phyloP scores from a whole-genome alignment of 2,113 vertebrate genomes.

The Actenoides hombroni region DNA sequence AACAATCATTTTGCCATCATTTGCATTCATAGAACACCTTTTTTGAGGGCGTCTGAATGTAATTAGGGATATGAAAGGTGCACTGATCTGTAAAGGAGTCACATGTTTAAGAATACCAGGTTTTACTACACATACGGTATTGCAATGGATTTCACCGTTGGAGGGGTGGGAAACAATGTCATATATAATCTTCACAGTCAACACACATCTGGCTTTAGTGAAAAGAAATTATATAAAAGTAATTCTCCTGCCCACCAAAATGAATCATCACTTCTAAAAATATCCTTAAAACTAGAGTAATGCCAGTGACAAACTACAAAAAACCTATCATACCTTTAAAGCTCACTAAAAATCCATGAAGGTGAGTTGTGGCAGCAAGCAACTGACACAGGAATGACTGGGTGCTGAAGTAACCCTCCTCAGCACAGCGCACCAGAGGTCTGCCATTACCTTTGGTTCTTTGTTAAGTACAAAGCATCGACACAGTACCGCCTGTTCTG shows the following conservation, averaged over 20 bases:
- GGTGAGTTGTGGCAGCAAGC: not conserved
- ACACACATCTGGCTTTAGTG: not conserved
- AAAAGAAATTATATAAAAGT: not conserved
- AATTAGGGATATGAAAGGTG: not conserved
- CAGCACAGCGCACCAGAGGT: not conserved
- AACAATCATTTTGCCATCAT: not conserved
- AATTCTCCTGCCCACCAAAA: not conserved
- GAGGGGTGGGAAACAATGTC: not conserved
- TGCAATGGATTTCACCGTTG: not conserved
- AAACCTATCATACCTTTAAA: not conserved
- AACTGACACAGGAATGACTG: not conserved
- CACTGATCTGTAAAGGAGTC: not conserved
- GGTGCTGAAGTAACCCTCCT: not conserved
- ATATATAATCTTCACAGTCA: not conserved
- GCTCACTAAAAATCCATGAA: not conserved
- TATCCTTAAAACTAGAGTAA: not conserved
- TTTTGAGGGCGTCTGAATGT: not conserved
- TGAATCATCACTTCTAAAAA: not conserved
- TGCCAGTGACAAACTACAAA: not conserved
- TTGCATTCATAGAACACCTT: not conserved
- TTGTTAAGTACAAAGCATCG: not conserved
- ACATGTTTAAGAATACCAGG: not conserved
- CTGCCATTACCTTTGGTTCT: not conserved
- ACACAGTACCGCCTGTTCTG: not conserved
- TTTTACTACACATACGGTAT: not conserved